Conservation (phyloP, 2,888 invertebrate genomes). For the Chorisops tibialis region DNA sequence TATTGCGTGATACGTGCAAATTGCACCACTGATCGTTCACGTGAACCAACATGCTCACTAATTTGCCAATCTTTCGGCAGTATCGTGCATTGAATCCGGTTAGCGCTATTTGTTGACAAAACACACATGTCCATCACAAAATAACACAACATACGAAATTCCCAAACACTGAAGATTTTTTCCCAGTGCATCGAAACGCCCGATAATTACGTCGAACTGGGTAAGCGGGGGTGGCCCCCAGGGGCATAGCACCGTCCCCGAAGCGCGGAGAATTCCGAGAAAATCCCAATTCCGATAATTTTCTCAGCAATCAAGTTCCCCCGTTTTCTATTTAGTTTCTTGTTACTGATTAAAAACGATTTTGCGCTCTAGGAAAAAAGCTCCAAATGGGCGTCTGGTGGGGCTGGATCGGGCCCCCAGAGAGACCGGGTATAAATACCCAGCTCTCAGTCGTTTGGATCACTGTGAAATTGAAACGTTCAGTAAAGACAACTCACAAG, state of each 20-base stretch:
- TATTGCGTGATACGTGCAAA: no score
- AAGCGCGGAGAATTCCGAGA: slow-evolving; percentile 15
- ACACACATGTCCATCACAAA: slow-evolving; percentile 3
- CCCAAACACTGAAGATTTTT: no score
- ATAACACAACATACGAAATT: not conserved
- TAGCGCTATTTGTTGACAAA: slow-evolving; percentile 26
- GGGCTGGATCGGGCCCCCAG: not conserved
- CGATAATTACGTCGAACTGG: not conserved
- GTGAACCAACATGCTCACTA: no score
- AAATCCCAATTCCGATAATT: not conserved
- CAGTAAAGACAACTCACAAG: not conserved
- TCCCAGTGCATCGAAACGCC: not conserved
- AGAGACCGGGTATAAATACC: slow-evolving; percentile 21
- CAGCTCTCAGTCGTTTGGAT: not conserved
- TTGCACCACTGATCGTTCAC: no score
- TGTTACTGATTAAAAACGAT: slow-evolving; percentile 11
- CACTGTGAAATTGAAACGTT: slow-evolving; percentile 21
- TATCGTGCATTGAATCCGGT: no score
- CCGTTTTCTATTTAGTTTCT: no score
- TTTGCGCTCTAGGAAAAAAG: slow-evolving; percentile 15
- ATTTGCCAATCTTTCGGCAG: no score
- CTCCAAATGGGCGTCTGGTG: slow-evolving; percentile 12
- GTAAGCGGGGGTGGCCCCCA: slow-evolving; percentile 6
- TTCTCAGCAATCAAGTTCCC: not conserved
- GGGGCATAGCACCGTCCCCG: slow-evolving; percentile 14